phyloP scores from a whole-genome alignment of 2,888 invertebrate genomes.

The Latrodectus elegans region DNA sequence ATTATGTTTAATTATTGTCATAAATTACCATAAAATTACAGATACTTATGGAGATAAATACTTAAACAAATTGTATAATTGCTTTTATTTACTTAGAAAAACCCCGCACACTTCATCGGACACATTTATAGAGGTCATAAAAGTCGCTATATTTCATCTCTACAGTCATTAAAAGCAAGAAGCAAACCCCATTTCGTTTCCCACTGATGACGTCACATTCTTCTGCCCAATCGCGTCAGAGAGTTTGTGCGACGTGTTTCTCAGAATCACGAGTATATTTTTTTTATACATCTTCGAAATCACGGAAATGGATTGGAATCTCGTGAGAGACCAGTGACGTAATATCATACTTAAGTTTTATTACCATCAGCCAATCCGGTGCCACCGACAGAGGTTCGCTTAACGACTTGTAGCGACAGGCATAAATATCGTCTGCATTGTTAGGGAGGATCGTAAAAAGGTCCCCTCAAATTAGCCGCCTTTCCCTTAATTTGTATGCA shows the following conservation, averaged over 20 bases:
- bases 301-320: conserved; percentile 45
- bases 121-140: conserved; percentile 26
- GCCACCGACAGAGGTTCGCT: conserved; percentile 24
- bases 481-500: conserved; percentile 52
- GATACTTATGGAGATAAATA: too few relatives aligned
- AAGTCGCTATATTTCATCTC: conserved; percentile 35
- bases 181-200: conserved; percentile 36
- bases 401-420: conserved; percentile 56
- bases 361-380: conserved; percentile 38
- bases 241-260: background rate
- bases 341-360: conserved; percentile 37
- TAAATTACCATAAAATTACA: too few relatives aligned
- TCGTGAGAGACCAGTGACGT: conserved; percentile 32
- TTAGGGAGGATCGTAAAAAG: conserved; percentile 28
- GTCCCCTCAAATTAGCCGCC: conserved; percentile 19
- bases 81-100: conserved; percentile 21
- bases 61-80: too few relatives aligned
- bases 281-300: conserved; percentile 15
- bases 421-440: conserved; percentile 45
- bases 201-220: conserved; percentile 12
- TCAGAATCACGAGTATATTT: background rate
- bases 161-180: conserved; percentile 25
- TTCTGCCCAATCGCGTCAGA: background rate
- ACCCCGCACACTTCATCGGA: conserved; percentile 9
- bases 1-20: too few relatives aligned